Percentiles rank a stretch among this genome's conserved stretches.
These are phyloP conservation scores for Pachypeltis micranthus DNA, from an alignment of 1,140 invertebrate species.

Conservation along the genomic window DNA sequence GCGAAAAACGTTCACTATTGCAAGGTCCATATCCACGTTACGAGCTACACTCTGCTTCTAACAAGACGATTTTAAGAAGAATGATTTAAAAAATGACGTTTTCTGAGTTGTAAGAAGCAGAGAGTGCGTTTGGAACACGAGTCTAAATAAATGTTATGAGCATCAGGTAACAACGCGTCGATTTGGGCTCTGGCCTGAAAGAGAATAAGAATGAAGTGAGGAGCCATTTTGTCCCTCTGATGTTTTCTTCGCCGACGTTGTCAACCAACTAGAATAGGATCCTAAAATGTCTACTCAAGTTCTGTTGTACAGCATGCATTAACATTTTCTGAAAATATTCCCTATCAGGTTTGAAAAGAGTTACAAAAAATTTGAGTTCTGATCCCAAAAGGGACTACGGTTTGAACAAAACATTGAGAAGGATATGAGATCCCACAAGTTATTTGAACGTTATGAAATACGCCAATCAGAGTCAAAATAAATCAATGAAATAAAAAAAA, in stretches of 20 bases:
- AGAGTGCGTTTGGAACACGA: no score
- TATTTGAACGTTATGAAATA: no score
- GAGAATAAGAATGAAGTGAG: not conserved
- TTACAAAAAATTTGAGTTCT: no score
- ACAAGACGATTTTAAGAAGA: no score
- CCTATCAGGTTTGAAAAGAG: not conserved
- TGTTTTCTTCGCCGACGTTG: not conserved
- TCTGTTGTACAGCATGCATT: not conserved
- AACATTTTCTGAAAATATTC: not conserved
- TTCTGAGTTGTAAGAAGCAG: not conserved
- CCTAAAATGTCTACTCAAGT: not conserved
- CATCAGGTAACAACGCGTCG: not conserved
- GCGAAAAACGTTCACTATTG: not conserved
- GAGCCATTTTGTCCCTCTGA: not conserved
- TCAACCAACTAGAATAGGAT: not conserved
- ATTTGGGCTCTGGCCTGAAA: not conserved
- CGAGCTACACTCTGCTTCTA: no score
- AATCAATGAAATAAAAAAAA: no score
- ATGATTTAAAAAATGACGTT: no score
- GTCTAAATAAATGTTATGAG: not conserved
- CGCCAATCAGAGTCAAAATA: no score
- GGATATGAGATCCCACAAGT: no score
- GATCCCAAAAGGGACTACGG: no score
- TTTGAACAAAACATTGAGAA: no score
- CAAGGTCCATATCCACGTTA: no score